Evolutionary conservation across 2,797 vertebrate genomes (phyloP).

Genomic region (Rhyacichthys aspro): DNA sequence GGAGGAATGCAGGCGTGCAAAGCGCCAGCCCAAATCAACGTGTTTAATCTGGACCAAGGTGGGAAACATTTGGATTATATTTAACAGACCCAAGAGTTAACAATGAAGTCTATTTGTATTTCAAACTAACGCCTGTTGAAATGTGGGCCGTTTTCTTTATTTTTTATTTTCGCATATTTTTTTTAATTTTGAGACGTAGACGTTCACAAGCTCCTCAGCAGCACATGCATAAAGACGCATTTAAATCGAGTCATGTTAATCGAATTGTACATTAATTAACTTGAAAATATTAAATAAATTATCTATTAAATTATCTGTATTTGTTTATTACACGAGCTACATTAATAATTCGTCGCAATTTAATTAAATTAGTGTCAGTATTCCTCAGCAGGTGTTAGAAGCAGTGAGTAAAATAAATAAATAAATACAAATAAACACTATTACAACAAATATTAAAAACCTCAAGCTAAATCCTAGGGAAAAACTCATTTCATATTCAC

Average conservation of each 20-base stretch:
- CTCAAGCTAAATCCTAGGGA: no score
- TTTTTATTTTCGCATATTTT: neutral
- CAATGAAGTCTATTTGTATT: conserved; percentile 9
- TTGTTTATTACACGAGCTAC: no score
- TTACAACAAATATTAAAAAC: neutral
- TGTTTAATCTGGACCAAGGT: conserved; percentile 23
- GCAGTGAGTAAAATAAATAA: no score
- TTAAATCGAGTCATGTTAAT: neutral
- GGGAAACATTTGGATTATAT: conserved; percentile 39
- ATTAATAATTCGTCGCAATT: no score
- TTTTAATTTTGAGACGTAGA: conserved; percentile 8
- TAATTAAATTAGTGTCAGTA: no score
- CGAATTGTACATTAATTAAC: neutral
- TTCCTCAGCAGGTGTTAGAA: no score
- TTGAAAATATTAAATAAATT: no score
- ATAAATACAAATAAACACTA: neutral
- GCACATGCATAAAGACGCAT: conserved; percentile 15
- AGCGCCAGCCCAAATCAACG: conserved; percentile 18
- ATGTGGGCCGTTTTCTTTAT: neutral
- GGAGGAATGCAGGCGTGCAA: conserved; percentile 64
- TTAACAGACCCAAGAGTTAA: neutral
- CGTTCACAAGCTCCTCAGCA: conserved; percentile 3
- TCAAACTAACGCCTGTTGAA: conserved; percentile 1
- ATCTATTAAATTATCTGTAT: no score
- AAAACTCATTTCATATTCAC: conserved; percentile 7